phyloP scores from a whole-genome alignment of 2,113 vertebrate genomes.

The Illadopsis cleaveri region DNA sequence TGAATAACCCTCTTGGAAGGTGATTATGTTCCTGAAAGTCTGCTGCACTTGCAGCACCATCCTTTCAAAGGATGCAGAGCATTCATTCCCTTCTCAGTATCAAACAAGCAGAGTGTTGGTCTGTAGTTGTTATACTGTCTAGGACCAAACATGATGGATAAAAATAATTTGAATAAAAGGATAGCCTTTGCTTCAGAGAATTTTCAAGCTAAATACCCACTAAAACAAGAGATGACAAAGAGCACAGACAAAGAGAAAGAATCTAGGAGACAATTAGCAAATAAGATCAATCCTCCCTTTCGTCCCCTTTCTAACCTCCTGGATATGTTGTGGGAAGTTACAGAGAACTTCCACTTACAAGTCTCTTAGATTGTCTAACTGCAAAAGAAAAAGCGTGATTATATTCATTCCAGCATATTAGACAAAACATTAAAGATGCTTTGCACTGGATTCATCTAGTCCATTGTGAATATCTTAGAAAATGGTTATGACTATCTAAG shows the following conservation, averaged over 20 bases:
- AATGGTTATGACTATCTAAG: neutral
- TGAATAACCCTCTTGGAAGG: neutral
- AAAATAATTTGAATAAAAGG: neutral
- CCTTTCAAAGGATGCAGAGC: neutral
- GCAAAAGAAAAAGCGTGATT: neutral
- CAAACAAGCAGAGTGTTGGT: neutral
- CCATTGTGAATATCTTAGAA: neutral
- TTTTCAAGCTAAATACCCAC: neutral
- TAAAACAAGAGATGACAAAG: neutral
- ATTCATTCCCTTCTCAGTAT: neutral
- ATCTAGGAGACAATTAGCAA: neutral
- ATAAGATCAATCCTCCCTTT: neutral
- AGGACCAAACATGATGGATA: neutral
- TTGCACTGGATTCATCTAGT: neutral
- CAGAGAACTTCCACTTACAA: neutral
- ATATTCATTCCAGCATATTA: neutral
- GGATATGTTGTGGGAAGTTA: neutral
- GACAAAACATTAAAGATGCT: neutral
- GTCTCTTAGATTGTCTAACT: neutral
- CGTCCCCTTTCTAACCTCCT: neutral
- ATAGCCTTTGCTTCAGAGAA: neutral
- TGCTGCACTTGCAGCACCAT: neutral
- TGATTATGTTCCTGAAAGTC: neutral
- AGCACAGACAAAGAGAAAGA: neutral
- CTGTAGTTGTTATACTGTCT: neutral